Conservation (phyloP, 2,888 invertebrate genomes). For the Deroplatys truncata region DNA sequence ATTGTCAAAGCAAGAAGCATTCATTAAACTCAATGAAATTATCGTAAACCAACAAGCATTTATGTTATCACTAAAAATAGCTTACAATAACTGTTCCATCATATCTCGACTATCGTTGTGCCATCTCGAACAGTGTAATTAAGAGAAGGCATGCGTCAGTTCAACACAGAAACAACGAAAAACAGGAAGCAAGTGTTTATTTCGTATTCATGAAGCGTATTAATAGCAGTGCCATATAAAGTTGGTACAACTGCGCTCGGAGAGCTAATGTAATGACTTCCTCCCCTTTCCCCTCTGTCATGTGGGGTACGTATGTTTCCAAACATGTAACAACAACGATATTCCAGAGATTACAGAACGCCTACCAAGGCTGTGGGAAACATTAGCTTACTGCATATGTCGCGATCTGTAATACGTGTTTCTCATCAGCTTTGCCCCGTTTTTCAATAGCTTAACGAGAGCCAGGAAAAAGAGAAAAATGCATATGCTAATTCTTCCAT, state of each 20-base stretch:
- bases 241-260: neutral
- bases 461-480: no score
- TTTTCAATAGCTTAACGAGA: no score
- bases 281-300: neutral
- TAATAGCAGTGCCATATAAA: neutral
- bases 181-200: neutral
- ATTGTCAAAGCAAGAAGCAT: no score
- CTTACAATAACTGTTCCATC: no score
- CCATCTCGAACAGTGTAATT: neutral
- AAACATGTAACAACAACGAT: neutral
- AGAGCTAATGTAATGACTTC: neutral
- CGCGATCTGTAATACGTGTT: neutral
- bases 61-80: no score
- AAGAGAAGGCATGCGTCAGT: neutral
- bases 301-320: no score
- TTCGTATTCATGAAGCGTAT: neutral
- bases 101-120: neutral
- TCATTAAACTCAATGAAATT: no score
- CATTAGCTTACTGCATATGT: neutral
- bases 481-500: no score
- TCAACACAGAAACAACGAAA: neutral
- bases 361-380: neutral
- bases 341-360: neutral
- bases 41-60: no score
- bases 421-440: neutral